Conservation (phyloP, 2,888 invertebrate genomes). For the Hyposoter dolosus region DNA sequence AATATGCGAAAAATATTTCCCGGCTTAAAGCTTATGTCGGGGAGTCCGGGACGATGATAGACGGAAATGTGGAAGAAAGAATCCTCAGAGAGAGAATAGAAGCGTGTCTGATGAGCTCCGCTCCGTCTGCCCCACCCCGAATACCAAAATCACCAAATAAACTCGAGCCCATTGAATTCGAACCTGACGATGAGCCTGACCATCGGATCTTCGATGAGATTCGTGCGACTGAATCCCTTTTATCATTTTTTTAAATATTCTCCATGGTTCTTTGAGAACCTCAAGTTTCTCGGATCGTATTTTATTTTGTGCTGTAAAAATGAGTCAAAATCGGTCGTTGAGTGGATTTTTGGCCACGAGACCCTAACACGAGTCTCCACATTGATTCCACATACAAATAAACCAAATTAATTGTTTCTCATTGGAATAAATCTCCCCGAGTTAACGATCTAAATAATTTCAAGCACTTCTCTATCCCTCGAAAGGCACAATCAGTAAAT, state of each 20-base stretch:
- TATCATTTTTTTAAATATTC: constrained; percentile 69
- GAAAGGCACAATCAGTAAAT: neutral
- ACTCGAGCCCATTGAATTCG: constrained; percentile 75
- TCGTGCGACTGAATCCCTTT: constrained; percentile 70
- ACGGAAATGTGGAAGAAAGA: constrained; percentile 73
- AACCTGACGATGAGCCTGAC: constrained; percentile 77
- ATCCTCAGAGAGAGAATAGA: constrained; percentile 75
- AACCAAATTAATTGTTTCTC: neutral
- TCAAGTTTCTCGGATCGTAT: too few relatives aligned
- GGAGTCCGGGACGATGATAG: constrained; percentile 73
- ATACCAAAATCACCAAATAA: constrained; percentile 62
- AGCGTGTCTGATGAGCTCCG: constrained; percentile 74
- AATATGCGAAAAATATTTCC: constrained; percentile 73
- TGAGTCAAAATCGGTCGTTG: neutral
- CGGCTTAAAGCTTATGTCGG: constrained; percentile 76
- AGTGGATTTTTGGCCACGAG: too few relatives aligned
- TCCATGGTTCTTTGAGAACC: too few relatives aligned
- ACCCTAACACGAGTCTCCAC: neutral
- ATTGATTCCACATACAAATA: neutral
- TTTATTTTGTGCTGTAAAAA: neutral
- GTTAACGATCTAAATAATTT: neutral
- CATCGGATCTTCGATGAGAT: constrained; percentile 71
- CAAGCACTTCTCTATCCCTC: neutral
- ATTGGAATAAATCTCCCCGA: neutral
- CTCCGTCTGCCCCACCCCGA: constrained; percentile 71